These are phyloP conservation scores for Tetramorium simillimum DNA, from an alignment of 1,140 invertebrate genomes.

Conservation along the genomic window DNA sequence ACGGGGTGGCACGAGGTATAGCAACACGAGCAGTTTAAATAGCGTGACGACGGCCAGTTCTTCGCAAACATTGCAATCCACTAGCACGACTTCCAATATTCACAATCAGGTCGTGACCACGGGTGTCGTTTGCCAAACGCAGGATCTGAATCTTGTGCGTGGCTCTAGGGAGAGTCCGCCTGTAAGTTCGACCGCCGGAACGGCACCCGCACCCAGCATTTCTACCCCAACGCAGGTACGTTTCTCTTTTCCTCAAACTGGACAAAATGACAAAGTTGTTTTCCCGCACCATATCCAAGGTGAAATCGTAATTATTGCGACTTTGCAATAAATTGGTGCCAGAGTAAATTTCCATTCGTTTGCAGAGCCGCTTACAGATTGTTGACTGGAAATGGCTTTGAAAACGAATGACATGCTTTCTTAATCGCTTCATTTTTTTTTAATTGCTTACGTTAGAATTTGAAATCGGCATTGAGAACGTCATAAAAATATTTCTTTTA, in stretches of 20 bases:
- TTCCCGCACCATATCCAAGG: constrained; percentile 29
- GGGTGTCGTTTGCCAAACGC: constrained; percentile 83
- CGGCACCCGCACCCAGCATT: constrained; percentile 80
- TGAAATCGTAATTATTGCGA: constrained; percentile 46
- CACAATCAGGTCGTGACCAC: constrained; percentile 82
- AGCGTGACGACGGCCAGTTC: constrained; percentile 81
- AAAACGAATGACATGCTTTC: constrained; percentile 55
- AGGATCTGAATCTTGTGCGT: constrained; percentile 82
- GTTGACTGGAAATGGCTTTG: constrained; percentile 51
- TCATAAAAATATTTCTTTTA: too few species aligned
- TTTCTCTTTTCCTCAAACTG: background rate
- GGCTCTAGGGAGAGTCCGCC: constrained; percentile 83
- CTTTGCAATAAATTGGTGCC: constrained; percentile 69
- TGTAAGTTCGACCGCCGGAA: constrained; percentile 79
- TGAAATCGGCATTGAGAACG: too few species aligned
- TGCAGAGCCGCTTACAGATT: constrained; percentile 32
- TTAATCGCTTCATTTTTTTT: background rate
- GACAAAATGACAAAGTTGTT: background rate
- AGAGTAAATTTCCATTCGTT: constrained; percentile 51
- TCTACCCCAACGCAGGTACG: constrained; percentile 81
- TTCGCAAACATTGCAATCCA: constrained; percentile 64
- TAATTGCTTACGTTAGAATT: background rate
- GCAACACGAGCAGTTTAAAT: constrained; percentile 83
- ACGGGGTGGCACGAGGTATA: constrained; percentile 83
- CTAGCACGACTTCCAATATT: constrained; percentile 76